Conservation (phyloP, 2,888 invertebrate genomes). For the Diplazon laetatorius region DNA sequence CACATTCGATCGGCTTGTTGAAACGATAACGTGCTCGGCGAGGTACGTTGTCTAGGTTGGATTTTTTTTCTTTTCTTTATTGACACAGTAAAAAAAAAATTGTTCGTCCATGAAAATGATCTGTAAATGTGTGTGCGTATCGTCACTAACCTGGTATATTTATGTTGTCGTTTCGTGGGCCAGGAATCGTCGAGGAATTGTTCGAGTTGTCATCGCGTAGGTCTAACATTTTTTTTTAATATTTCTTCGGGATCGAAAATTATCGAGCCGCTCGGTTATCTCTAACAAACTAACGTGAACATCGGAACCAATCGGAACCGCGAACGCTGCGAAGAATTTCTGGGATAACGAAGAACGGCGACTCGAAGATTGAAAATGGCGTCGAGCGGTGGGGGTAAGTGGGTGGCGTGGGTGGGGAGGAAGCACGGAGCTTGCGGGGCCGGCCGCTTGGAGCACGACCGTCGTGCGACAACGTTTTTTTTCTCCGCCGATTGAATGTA, state of each 20-base stretch:
- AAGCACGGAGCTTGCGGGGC: no score
- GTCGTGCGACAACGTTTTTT: no score
- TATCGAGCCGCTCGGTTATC: conserved; percentile 36
- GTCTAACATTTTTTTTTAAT: conserved; percentile 77
- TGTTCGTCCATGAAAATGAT: no score
- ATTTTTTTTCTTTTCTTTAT: conserved; percentile 1
- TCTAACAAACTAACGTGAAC: conserved; percentile 42
- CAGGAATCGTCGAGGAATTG: conserved; percentile 56
- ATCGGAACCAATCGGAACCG: no score
- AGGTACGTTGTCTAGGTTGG: conserved; percentile 57
- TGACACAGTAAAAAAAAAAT: no score
- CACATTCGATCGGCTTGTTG: conserved; percentile 35
- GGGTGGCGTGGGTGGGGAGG: no score
- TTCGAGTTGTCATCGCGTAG: conserved; percentile 70
- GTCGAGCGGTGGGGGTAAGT: no score
- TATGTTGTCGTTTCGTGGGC: conserved; percentile 63
- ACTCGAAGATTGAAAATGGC: background rate
- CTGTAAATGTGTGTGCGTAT: background rate
- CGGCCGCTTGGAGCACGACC: no score
- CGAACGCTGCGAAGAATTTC: conserved; percentile 26
- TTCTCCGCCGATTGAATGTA: no score
- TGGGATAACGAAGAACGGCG: conserved; percentile 9
- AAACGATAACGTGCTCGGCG: conserved; percentile 47
- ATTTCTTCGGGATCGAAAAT: conserved; percentile 47
- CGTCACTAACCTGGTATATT: conserved; percentile 71